phyloP scores from a whole-genome alignment of 2,797 vertebrate genomes.

The Caiman crocodilus region DNA sequence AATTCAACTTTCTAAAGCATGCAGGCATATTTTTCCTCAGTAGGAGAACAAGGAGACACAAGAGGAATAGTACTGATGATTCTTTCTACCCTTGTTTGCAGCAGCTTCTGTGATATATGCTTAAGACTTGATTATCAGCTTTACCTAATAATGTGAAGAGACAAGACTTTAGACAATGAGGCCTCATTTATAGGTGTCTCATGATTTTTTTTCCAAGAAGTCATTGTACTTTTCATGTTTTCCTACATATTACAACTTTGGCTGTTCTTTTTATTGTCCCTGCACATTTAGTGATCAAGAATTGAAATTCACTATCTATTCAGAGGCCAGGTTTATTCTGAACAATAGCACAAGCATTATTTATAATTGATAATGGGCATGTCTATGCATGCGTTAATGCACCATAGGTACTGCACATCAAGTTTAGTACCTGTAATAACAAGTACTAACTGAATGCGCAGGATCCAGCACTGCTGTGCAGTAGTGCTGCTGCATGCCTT shows the following conservation, averaged over 20 bases:
- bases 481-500: too few species aligned
- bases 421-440: too few species aligned
- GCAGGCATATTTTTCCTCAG: neutral
- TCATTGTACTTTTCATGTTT: neutral
- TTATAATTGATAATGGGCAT: neutral
- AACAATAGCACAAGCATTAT: neutral
- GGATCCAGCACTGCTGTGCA: too few species aligned
- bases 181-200: neutral
- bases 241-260: neutral
- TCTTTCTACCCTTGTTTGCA: neutral
- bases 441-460: too few species aligned
- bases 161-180: neutral
- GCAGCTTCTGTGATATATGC: neutral
- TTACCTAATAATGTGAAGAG: neutral
- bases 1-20: slow-evolving; percentile 53
- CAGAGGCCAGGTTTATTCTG: neutral
- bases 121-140: neutral
- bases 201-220: neutral
- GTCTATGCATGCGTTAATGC: too few species aligned
- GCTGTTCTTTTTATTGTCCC: neutral
- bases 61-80: neutral
- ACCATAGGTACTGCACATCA: too few species aligned
- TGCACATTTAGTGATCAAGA: neutral
- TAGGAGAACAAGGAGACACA: slow-evolving; percentile 15
- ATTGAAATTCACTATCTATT: neutral